Base-by-base conservation (phyloP, 2,113 vertebrate species). In the Pogona vitticeps region DNA sequence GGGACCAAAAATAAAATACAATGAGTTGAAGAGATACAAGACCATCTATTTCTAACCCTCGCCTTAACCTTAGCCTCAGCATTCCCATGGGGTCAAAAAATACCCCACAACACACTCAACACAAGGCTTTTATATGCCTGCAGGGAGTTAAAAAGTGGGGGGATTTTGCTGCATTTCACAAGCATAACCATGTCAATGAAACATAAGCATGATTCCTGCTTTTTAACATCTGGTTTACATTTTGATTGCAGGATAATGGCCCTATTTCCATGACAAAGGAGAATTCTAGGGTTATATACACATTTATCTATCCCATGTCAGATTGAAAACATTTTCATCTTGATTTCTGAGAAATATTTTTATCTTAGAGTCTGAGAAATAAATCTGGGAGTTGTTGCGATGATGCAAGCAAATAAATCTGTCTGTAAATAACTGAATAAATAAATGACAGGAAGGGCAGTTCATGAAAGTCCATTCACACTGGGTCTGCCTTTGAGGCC, bases 151-250 rank as follows among this genome's bases (percentile, higher is more conserved):
- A 7, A 67, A 67, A 67, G 63, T 68, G 7, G 31, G 26, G 65
- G 65, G 28, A 31, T 15, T 76, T 87, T 90, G 88, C 86, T 85
- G 63, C 78, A 88, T 90, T 92, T 80, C 92, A 93, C 93, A 95
- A 94, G 89, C 88, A 28, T 91, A 92, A 88, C 82, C 28, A 3
- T 92, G 87, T 86, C 90, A 84, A 71, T 76, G 33, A 31, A 89
- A 87, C 91, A 90, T 85, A 88, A 93, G 87, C 93, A 93, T 91
- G 93, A 93, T 70, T 76, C 89, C 92, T 95, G 82, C 17, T 26
- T 91, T 81, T 91, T 65, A 90, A 94, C 96, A 96, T 96, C 95
- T 97, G 96, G 83, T 96, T 95, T 92, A 96, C 94, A 94, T 97
- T 96, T 94, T 94, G 92, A 90, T 92, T 92, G 91, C 94, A 95